Base-by-base conservation (phyloP, 2,797 vertebrate species). In the Chaetophractus vellerosus region DNA sequence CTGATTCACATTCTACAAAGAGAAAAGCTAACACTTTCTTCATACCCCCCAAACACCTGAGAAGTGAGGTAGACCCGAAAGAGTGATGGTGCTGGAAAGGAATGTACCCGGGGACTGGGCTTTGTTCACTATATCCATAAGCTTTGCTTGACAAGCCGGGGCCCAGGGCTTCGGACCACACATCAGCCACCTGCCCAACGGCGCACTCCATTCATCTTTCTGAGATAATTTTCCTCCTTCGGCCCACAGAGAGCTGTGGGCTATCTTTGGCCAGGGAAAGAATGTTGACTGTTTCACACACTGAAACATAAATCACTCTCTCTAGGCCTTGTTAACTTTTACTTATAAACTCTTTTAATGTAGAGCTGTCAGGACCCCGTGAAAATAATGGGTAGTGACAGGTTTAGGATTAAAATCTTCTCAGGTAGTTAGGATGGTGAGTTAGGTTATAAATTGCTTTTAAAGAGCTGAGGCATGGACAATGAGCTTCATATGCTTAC, bases 331-430 rank as follows among this genome's bases (percentile, higher is more conserved):
- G 96, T 97, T 97, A 98, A 98, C 74, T 98, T 98, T 96, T 97
- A 97, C 92, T 96, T 97, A 97, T 90, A 96, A 97, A 97, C 88
- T 97, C 93, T 93, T 98, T 97, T 93, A 98, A 98, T 95, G 94
- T 92, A 97, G 94, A 97, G 97, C 96, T 93, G 91, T 97, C 93
- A 90, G 88, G 88, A 97, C 94, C 85, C 90, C 36, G 5, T 95
- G 96, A 98, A 98, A 98, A 98, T 97, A 98, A 98, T 97, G 94
- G 93, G 92, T 85, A 93, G 83, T 97, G 98, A 98, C 98, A 98
- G 96, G 90, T 96, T 92, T 91, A 98, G 97, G 95, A 98, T 98
- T 97, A 98, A 98, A 96, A 95, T 98, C 96, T 98, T 98, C 96
- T 98, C 96, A 95, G 93, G 95, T 95, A 98, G 95, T 97, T 98